phyloP scores from a whole-genome alignment of 2,113 vertebrate genomes.

The Pachypanchax playfairii region DNA sequence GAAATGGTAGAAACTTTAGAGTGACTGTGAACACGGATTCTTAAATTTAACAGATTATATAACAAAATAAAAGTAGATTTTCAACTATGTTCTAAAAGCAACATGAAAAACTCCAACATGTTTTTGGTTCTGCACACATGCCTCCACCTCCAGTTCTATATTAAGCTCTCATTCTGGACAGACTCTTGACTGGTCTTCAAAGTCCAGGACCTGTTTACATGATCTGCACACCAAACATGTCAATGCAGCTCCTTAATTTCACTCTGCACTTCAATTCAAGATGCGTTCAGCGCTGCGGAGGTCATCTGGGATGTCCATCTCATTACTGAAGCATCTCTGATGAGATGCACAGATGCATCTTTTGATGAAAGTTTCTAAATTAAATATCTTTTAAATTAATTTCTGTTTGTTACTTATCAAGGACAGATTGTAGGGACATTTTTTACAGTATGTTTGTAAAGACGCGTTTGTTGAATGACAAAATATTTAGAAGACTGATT shows the following conservation, averaged over 20 bases:
- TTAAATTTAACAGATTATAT: no score
- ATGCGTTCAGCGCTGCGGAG: conserved; percentile 1
- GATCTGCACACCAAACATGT: conserved; percentile 22
- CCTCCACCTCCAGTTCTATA: not conserved
- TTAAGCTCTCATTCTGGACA: not conserved
- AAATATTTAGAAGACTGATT: conserved; percentile 15
- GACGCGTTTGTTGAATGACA: conserved; percentile 12
- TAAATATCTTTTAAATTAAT: not conserved
- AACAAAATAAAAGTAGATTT: no score
- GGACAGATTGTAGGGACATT: not conserved
- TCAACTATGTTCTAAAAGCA: no score
- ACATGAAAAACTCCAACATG: not conserved
- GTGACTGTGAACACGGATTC: no score
- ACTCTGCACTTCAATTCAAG: conserved; percentile 25
- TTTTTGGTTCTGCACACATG: not conserved
- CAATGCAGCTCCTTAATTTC: conserved; percentile 25
- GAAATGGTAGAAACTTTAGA: no score
- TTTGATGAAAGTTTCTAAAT: no score
- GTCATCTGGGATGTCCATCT: conserved; percentile 49
- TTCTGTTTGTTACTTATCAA: not conserved
- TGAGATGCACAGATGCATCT: no score
- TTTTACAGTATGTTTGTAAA: conserved; percentile 28
- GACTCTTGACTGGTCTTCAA: not conserved
- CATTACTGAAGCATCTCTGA: conserved; percentile 44
- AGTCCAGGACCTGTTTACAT: conserved; percentile 26